Conservation (phyloP, 2,888 invertebrate species). For the Myathropa florea region DNA sequence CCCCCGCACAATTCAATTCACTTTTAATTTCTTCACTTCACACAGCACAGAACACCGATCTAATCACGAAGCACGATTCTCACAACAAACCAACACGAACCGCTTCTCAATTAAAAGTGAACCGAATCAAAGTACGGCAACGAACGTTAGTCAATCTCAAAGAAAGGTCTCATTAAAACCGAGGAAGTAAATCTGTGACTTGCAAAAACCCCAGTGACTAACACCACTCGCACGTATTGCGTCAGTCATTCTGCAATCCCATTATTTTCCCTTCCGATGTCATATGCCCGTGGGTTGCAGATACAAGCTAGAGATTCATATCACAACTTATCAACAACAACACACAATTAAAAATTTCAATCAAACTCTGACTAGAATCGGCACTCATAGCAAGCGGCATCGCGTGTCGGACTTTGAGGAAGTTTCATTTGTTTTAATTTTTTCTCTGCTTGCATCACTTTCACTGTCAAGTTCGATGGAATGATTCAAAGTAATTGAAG, state of each 20-base stretch:
- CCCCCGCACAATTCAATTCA: not conserved
- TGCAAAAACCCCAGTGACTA: not conserved
- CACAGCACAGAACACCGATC: not conserved
- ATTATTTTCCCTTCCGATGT: not conserved
- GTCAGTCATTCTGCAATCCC: slow-evolving; percentile 23
- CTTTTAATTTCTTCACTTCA: not conserved
- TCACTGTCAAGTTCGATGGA: slow-evolving; percentile 18
- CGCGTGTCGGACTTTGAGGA: not conserved
- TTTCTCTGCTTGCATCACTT: not conserved
- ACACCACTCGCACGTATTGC: slow-evolving; percentile 3
- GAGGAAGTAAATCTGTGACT: not conserved
- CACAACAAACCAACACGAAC: not conserved
- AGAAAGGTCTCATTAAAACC: not conserved
- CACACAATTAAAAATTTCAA: slow-evolving; percentile 25
- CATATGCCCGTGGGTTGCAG: not conserved
- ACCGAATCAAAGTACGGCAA: not conserved
- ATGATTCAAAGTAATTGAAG: not conserved
- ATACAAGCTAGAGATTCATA: not conserved
- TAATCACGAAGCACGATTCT: not conserved
- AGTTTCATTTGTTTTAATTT: not conserved
- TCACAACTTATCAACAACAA: slow-evolving; percentile 22
- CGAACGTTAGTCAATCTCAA: not conserved
- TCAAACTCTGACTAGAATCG: not conserved
- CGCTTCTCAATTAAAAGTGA: not conserved
- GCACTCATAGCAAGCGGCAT: not conserved